Conservation (phyloP, 2,888 invertebrate genomes). For the Vanessa cardui region DNA sequence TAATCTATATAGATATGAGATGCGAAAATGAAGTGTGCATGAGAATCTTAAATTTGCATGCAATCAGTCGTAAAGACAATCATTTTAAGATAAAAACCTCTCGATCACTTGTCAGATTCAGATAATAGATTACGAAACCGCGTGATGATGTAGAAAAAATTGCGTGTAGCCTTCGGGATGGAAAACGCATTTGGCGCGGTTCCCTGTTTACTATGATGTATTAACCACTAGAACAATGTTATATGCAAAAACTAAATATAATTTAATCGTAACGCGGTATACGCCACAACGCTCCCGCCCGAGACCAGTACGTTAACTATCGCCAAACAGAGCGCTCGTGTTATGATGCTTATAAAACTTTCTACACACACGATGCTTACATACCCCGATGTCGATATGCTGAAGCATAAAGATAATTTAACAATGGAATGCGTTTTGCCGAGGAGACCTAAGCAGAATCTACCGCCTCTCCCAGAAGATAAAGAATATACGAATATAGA, state of each 20-base stretch:
- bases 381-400: conserved; percentile 69
- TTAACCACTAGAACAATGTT: conserved; percentile 36
- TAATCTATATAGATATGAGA: no score
- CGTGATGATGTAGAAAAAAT: conserved; percentile 5
- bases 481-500: conserved; percentile 70
- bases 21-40: no score
- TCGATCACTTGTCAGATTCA: background rate
- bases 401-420: conserved; percentile 68
- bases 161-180: conserved; percentile 27
- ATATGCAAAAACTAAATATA: conserved; percentile 57
- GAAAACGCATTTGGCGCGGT: conserved; percentile 50
- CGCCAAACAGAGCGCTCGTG: conserved; percentile 56
- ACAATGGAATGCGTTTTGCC: conserved; percentile 70
- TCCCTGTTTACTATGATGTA: conserved; percentile 47
- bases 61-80: background rate
- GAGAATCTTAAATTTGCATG: no score
- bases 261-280: conserved; percentile 42
- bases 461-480: conserved; percentile 72
- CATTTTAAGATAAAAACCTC: background rate
- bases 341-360: conserved; percentile 64
- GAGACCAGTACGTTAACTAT: conserved; percentile 47
- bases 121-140: conserved; percentile 12
- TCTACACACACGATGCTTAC: conserved; percentile 57
- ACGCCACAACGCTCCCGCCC: conserved; percentile 43
- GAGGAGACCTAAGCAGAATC: conserved; percentile 61